Conservation (phyloP, 2,113 vertebrate species). For the Pachypanchax playfairii region DNA sequence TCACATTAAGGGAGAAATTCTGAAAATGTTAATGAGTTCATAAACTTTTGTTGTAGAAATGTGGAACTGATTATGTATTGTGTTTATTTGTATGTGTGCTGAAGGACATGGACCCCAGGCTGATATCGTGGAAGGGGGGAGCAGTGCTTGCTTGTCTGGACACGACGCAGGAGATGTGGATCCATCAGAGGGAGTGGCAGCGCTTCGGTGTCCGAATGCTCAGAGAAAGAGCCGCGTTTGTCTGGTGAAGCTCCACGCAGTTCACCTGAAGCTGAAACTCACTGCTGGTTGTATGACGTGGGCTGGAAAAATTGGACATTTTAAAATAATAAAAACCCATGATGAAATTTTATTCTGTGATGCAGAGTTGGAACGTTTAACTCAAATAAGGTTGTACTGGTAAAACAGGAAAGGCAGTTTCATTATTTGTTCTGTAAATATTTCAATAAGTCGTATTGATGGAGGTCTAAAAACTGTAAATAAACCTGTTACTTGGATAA, state of each 20-base stretch:
- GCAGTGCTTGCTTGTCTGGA: constrained; percentile 94
- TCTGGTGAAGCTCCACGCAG: constrained; percentile 82
- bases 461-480: too few relatives aligned
- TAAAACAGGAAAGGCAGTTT: background rate
- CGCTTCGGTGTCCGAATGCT: constrained; percentile 95
- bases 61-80: background rate
- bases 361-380: background rate
- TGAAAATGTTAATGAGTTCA: background rate
- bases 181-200: constrained; percentile 95
- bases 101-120: constrained; percentile 93
- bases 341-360: too few relatives aligned
- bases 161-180: constrained; percentile 97
- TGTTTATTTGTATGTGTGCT: background rate
- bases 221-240: constrained; percentile 92
- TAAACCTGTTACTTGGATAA: background rate
- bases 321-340: too few relatives aligned
- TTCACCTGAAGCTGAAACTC: background rate
- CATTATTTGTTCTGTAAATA: constrained; percentile 32
- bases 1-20: too few relatives aligned
- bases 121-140: constrained; percentile 96
- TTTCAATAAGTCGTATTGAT: too few relatives aligned
- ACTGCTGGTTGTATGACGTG: background rate
- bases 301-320: background rate
- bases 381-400: too few relatives aligned
- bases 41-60: background rate